These are phyloP conservation scores for Coryphaenoides rupestris DNA, from an alignment of 2,113 vertebrate species.

Conservation along the genomic window DNA sequence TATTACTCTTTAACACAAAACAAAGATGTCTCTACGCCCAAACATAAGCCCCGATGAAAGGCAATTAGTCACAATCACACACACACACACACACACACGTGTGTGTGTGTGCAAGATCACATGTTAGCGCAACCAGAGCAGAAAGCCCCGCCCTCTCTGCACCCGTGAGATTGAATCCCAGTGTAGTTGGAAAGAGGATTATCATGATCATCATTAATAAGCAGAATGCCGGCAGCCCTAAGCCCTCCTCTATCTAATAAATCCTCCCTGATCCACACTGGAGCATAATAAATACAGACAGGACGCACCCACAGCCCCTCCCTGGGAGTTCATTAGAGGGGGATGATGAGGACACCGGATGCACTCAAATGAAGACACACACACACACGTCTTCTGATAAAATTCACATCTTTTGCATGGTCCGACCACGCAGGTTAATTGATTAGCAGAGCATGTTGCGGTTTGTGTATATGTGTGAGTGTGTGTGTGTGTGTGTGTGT, in stretches of 20 bases:
- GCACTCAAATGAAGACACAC: not conserved
- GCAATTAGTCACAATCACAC: too few relatives aligned
- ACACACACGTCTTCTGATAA: not conserved
- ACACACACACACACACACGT: too few relatives aligned
- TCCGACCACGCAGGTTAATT: not conserved
- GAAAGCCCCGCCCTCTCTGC: too few relatives aligned
- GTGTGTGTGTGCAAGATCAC: too few relatives aligned
- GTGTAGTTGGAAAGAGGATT: constrained; percentile 49
- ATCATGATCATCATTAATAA: constrained; percentile 67
- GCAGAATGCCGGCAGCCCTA: constrained; percentile 57
- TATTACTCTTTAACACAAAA: too few relatives aligned
- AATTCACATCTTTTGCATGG: not conserved
- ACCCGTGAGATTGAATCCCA: too few relatives aligned
- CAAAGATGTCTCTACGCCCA: too few relatives aligned
- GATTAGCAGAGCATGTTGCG: not conserved
- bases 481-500: not conserved
- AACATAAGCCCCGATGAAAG: too few relatives aligned
- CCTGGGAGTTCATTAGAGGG: constrained; percentile 39
- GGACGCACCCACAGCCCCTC: constrained; percentile 16
- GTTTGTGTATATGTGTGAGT: not conserved
- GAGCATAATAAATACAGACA: constrained; percentile 62
- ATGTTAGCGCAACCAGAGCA: too few relatives aligned
- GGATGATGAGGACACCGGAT: constrained; percentile 23
- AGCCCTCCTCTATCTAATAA: constrained; percentile 63
- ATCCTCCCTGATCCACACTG: constrained; percentile 63